Evolutionary conservation across 2,888 invertebrate genomes (phyloP).

Genomic region (Drosophila atripex): DNA sequence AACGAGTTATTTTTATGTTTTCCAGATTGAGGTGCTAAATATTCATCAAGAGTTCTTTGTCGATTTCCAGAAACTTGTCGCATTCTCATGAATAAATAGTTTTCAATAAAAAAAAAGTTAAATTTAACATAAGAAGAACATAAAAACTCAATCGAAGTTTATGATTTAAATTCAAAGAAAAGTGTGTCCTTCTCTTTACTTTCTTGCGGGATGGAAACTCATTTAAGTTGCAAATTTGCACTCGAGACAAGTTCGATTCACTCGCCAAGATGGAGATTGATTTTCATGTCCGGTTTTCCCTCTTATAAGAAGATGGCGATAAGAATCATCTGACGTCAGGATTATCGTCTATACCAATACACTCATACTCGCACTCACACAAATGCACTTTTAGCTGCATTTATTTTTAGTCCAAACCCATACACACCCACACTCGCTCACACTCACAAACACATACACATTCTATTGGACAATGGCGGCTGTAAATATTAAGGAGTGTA

Average conservation of each 20-base stretch:
- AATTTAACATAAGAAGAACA: background rate
- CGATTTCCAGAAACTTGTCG: constrained; percentile 9
- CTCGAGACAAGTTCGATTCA: constrained; percentile 34
- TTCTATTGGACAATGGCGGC: constrained; percentile 57
- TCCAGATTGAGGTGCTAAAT: constrained; percentile 14
- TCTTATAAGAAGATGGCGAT: constrained; percentile 42
- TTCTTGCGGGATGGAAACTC: background rate
- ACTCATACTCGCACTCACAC: constrained; percentile 5
- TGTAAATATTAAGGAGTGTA: constrained; percentile 60
- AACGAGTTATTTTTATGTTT: constrained; percentile 10
- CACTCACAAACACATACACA: no score
- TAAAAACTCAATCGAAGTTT: background rate
- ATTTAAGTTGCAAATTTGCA: constrained; percentile 29
- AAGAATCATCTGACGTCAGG: constrained; percentile 68
- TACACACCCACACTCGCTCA: no score
- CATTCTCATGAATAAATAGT: constrained; percentile 8
- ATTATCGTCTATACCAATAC: constrained; percentile 41
- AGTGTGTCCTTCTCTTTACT: background rate
- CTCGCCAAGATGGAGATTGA: constrained; percentile 19
- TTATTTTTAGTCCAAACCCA: constrained; percentile 48
- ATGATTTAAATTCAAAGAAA: constrained; percentile 4
- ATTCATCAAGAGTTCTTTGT: constrained; percentile 20
- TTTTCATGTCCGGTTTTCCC: constrained; percentile 29
- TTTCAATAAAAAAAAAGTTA: background rate
- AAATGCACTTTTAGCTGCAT: constrained; percentile 37